These are phyloP conservation scores for Trinectes maculatus DNA, from an alignment of 2,113 vertebrate species.

Conservation along the genomic window DNA sequence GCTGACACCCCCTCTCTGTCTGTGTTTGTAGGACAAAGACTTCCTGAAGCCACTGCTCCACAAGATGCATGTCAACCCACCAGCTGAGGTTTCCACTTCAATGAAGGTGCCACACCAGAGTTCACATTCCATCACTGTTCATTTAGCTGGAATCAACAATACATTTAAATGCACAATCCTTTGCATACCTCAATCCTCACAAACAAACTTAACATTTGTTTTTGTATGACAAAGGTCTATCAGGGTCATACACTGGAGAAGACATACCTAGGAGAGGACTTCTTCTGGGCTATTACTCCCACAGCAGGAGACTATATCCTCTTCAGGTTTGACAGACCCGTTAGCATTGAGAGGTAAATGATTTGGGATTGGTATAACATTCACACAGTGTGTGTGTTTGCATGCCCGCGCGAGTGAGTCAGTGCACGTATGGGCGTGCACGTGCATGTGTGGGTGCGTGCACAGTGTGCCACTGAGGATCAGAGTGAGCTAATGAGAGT, in stretches of 20 bases:
- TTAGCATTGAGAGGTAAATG: slow-evolving; percentile 91
- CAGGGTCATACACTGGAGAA: slow-evolving; percentile 97
- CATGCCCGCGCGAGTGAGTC: too few relatives aligned
- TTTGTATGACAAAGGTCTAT: slow-evolving; percentile 83
- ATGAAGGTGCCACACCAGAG: slow-evolving; percentile 81
- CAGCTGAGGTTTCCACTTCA: slow-evolving; percentile 96
- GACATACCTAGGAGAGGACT: slow-evolving; percentile 96
- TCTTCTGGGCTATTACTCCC: slow-evolving; percentile 98
- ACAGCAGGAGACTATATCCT: slow-evolving; percentile 92
- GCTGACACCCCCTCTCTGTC: slow-evolving; percentile 2
- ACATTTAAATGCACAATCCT: too few relatives aligned
- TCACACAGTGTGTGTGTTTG: slow-evolving; percentile 1
- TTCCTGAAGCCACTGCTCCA: slow-evolving; percentile 98
- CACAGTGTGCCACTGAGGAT: slow-evolving; percentile 44
- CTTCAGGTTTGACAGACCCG: slow-evolving; percentile 96
- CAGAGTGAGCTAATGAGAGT: slow-evolving; percentile 70
- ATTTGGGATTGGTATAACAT: slow-evolving; percentile 1
- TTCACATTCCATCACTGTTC: not conserved
- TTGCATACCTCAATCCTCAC: too few relatives aligned
- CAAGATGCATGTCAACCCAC: slow-evolving; percentile 97
- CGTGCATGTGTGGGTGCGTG: too few relatives aligned
- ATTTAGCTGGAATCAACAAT: too few relatives aligned
- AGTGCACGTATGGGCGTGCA: too few relatives aligned
- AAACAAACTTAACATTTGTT: not conserved
- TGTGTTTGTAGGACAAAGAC: slow-evolving; percentile 91